Conservation (phyloP, 23 tunicate genomes). For the Diplosoma virens region DNA sequence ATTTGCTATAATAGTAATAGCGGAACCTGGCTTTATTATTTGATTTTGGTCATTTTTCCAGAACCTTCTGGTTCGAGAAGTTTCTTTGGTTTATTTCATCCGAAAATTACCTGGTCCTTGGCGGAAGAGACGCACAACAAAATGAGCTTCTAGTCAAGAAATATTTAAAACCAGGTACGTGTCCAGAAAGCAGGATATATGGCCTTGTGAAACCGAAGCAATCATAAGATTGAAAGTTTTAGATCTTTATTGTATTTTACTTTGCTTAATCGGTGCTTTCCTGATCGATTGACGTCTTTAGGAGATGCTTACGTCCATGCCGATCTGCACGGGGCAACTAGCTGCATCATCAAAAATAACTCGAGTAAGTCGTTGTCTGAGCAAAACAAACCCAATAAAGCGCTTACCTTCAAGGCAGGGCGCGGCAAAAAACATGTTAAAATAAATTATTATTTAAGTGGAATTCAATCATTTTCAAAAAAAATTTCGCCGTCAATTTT, state of each 20-base stretch:
- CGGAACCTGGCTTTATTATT: too few relatives aligned
- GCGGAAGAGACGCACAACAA: conserved; percentile 97
- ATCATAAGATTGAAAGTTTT: background rate
- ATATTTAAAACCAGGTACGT: conserved; percentile 53
- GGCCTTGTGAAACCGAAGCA: background rate
- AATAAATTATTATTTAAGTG: too few relatives aligned
- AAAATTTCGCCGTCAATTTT: too few relatives aligned
- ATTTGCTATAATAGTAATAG: too few relatives aligned
- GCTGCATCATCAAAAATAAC: conserved; percentile 73
- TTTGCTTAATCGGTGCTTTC: background rate
- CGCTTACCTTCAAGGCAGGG: too few relatives aligned
- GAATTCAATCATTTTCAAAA: too few relatives aligned
- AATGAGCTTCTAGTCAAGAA: conserved; percentile 89
- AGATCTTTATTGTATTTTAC: background rate
- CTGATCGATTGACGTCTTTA: background rate
- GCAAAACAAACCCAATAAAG: too few relatives aligned
- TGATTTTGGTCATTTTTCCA: conserved; percentile 1
- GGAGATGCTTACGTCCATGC: conserved; percentile 96
- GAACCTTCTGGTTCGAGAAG: conserved; percentile 93
- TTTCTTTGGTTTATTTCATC: conserved; percentile 92
- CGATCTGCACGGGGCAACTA: conserved; percentile 96
- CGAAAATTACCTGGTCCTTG: conserved; percentile 90
- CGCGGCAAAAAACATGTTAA: too few relatives aligned
- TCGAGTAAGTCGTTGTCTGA: conserved; percentile 30
- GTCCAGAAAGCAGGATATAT: background rate